phyloP scores from a whole-genome alignment of 2,797 vertebrate species.

The Champsocephalus gunnari region DNA sequence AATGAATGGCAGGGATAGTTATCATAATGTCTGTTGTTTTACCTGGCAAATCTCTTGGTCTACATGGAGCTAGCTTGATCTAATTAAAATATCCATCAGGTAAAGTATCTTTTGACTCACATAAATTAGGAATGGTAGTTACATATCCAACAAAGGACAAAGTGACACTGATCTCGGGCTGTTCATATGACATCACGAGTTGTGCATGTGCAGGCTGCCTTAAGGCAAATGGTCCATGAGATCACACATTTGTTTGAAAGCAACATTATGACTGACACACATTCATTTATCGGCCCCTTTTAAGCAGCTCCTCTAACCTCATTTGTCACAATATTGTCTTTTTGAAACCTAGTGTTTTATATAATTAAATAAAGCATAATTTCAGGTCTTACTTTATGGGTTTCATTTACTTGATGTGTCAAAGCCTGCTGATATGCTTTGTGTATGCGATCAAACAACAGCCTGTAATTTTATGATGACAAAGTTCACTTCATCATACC shows the following conservation, averaged over 20 bases:
- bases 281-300: constrained; percentile 48
- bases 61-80: neutral
- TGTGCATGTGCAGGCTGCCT: constrained; percentile 48
- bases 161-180: constrained; percentile 23
- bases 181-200: constrained; percentile 52
- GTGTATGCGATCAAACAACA: neutral
- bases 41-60: neutral
- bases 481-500: neutral
- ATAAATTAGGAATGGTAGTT: neutral
- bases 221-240: constrained; percentile 67
- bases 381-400: neutral
- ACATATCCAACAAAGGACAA: constrained; percentile 6
- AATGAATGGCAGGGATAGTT: neutral
- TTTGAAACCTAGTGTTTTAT: constrained; percentile 4
- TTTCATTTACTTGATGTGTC: neutral
- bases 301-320: constrained; percentile 3
- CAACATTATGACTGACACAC: constrained; percentile 67
- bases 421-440: neutral
- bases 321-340: constrained; percentile 17
- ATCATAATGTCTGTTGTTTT: neutral
- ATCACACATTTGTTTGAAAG: constrained; percentile 67
- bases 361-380: neutral
- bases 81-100: constrained; percentile 14
- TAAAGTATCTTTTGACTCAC: neutral
- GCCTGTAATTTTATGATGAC: neutral